phyloP scores from a whole-genome alignment of 2,797 vertebrate genomes.

The Bradypodion ventrale region DNA sequence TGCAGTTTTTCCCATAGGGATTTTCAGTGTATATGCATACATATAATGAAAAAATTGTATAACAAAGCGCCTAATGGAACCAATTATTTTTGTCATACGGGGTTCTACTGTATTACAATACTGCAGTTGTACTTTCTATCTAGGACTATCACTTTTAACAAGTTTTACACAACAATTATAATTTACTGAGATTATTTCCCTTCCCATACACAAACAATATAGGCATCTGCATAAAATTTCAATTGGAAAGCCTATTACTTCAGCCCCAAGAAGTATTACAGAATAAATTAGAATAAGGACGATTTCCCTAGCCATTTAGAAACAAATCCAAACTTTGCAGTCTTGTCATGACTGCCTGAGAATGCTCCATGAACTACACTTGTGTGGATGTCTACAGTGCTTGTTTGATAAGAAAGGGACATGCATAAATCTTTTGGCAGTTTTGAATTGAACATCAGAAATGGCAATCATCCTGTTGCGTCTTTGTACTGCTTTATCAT shows the following conservation, averaged over 20 bases:
- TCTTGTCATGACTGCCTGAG: constrained; percentile 17
- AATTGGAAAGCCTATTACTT: constrained; percentile 34
- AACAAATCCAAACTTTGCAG: constrained; percentile 34
- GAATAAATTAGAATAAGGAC: constrained; percentile 36
- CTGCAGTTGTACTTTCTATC: too few relatives aligned
- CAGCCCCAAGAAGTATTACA: constrained; percentile 1
- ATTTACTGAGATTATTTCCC: background rate
- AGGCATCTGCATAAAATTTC: constrained; percentile 55
- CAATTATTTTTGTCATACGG: too few relatives aligned
- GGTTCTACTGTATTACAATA: too few relatives aligned
- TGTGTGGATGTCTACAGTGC: constrained; percentile 31
- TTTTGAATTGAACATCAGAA: constrained; percentile 62
- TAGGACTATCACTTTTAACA: constrained; percentile 58
- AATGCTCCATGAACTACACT: constrained; percentile 31
- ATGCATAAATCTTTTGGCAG: constrained; percentile 45
- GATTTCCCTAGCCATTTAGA: constrained; percentile 42
- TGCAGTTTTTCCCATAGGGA: too few relatives aligned
- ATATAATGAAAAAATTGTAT: too few relatives aligned
- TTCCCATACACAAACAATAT: constrained; percentile 36
- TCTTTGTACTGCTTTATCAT: constrained; percentile 51
- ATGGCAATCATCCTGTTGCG: constrained; percentile 45
- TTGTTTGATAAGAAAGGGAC: constrained; percentile 50
- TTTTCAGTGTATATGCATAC: too few relatives aligned
- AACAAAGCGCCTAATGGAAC: too few relatives aligned
- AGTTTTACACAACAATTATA: constrained; percentile 47